Conservation (phyloP, 2,113 vertebrate genomes). For the Numenius arquata region DNA sequence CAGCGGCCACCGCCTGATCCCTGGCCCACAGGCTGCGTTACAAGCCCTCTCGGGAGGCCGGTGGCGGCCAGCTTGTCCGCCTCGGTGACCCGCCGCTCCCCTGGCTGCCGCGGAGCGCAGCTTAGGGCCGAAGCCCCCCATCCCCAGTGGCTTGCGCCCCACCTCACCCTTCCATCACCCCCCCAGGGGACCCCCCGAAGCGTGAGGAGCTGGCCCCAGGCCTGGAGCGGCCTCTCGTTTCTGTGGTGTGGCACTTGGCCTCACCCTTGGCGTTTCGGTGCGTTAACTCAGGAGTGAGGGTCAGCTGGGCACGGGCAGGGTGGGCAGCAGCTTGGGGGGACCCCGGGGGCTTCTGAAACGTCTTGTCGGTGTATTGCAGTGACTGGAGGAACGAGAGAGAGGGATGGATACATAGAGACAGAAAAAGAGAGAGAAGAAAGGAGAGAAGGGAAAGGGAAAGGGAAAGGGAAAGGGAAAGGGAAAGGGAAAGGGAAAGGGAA, state of each 20-base stretch:
- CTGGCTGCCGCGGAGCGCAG: background rate
- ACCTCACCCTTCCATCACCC: rapidly evolving
- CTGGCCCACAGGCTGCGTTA: rapidly evolving
- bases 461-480: too few relatives aligned
- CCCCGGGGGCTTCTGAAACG: background rate
- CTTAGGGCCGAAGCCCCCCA: too few relatives aligned
- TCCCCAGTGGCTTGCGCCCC: background rate
- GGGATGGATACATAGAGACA: too few relatives aligned
- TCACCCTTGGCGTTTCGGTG: background rate
- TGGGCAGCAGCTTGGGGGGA: too few relatives aligned
- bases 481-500: too few relatives aligned
- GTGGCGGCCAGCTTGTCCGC: background rate
- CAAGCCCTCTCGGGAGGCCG: background rate
- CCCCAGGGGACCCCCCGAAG: background rate
- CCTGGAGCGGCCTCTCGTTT: background rate
- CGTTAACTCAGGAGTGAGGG: background rate
- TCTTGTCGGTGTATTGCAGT: background rate
- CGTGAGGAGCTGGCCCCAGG: background rate
- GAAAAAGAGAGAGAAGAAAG: too few relatives aligned
- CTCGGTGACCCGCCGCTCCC: rapidly evolving
- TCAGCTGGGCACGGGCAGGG: background rate
- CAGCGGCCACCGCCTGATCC: background rate
- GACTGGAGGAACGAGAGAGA: background rate
- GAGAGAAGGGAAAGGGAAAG: background rate
- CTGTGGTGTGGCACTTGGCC: background rate